Percentiles rank a stretch among this genome's conserved stretches.
Conservation (phyloP, 2,888 invertebrate genomes). For the Sisyra nigra region DNA sequence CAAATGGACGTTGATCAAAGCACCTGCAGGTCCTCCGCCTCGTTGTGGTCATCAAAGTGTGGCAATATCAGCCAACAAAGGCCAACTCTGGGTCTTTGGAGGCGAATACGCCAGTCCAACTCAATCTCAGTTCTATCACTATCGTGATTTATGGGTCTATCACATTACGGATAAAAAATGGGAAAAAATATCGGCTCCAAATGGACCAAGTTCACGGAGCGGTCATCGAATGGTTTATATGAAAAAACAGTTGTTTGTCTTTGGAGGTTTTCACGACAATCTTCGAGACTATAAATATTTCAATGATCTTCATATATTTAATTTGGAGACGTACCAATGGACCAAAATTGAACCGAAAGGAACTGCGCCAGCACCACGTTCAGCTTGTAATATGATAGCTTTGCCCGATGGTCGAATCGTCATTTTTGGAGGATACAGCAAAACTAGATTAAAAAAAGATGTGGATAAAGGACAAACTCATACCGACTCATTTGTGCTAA, state of each 20-base stretch:
- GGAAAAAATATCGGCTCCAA: slow-evolving; percentile 61
- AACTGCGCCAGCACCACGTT: slow-evolving; percentile 56
- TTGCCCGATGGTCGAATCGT: slow-evolving; percentile 44
- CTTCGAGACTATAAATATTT: slow-evolving; percentile 76
- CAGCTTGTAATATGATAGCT: slow-evolving; percentile 62
- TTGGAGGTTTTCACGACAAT: slow-evolving; percentile 89
- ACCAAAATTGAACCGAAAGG: slow-evolving; percentile 48
- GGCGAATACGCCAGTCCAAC: slow-evolving; percentile 85
- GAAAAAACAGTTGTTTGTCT: slow-evolving; percentile 66
- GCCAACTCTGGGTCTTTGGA: slow-evolving; percentile 68
- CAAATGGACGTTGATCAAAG: slow-evolving; percentile 64
- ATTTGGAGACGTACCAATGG: slow-evolving; percentile 67
- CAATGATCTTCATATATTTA: slow-evolving; percentile 73
- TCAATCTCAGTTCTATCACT: slow-evolving; percentile 86
- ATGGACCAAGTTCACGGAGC: slow-evolving; percentile 71
- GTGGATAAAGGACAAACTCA: slow-evolving; percentile 55
- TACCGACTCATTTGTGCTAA: slow-evolving; percentile 50
- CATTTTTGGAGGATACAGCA: slow-evolving; percentile 64
- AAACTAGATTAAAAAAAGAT: slow-evolving; percentile 55
- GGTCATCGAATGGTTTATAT: slow-evolving; percentile 76
- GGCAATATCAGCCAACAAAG: slow-evolving; percentile 53
- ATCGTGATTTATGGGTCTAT: slow-evolving; percentile 79
- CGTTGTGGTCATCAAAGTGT: slow-evolving; percentile 81
- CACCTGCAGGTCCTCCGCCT: slow-evolving; percentile 76
- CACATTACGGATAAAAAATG: slow-evolving; percentile 57